Base-by-base conservation (phyloP, 2,888 invertebrate genomes). In the Lobophora halterata region DNA sequence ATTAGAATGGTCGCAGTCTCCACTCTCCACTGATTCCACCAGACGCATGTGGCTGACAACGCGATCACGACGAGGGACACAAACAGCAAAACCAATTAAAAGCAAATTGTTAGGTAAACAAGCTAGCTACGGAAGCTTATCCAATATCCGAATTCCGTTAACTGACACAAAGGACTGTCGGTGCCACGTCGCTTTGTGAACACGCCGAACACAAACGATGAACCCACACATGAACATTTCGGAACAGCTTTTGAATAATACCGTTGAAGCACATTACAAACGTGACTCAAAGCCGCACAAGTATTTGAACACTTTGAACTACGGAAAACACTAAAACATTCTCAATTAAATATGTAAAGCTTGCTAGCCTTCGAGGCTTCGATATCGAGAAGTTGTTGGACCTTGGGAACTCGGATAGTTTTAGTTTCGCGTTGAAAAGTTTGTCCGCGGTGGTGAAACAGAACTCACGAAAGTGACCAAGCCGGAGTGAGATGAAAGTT, bases 141-240 rank as follows among this genome's bases (percentile, higher is more conserved):
- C 77, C 78, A 78, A 81, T 79, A 83, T 79, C 77, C 77, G 72
- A 80, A 80, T 79, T 74, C 73, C 72, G 73, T 67, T 74, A 66
- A 65, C 71, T 65, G 62, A 59, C 71, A 81, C 81, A 82, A 82
- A 81, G 82, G 76, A 67, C 68, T 76, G 77, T 74, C 79, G 71
- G 54, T 62, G 55, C 60, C 75, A 73, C 54, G 52, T 60, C 69
- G 69, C 73, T 73, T 74, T 74, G 66, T 68, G 67, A 58, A 56
- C 61, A 61, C 55, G 61, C 53, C 52, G 58, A 57, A 56, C 46
- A 51, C 36, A 54, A 49, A 47, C 34, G 27, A 33, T 53, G 47
- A 21, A 24, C 26, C 10, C 5, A 33, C 33, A 37, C 28, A 43
- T 33, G 24, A 18, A 32, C 16, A 8, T 7, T 23, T 11, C 20